phyloP scores from a whole-genome alignment of 2,888 invertebrate species.

The Zhengitettix transpicula region DNA sequence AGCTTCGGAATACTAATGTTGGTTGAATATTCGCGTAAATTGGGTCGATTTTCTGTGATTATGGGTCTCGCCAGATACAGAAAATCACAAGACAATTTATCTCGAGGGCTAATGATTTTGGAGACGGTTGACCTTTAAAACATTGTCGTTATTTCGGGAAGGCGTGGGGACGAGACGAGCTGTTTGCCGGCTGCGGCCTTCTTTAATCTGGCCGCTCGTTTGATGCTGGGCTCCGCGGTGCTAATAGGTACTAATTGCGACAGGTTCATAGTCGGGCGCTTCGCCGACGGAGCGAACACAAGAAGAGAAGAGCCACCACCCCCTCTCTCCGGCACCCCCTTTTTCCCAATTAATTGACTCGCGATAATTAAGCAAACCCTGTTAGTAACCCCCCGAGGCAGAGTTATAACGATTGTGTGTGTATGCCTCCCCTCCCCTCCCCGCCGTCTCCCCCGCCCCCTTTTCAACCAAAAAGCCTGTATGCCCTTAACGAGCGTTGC shows the following conservation, averaged over 20 bases:
- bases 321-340: constrained; percentile 16
- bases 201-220: constrained; percentile 7
- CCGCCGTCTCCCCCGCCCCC: constrained; percentile 10
- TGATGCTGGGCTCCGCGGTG: background rate
- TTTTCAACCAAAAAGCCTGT: constrained; percentile 8
- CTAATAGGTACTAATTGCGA: constrained; percentile 23
- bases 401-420: constrained; percentile 14
- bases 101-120: too few relatives aligned
- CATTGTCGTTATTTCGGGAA: too few relatives aligned
- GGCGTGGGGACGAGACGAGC: too few relatives aligned
- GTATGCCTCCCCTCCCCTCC: constrained; percentile 7
- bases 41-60: too few relatives aligned
- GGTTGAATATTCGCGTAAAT: too few relatives aligned
- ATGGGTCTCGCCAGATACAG: too few relatives aligned
- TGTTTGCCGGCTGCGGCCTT: background rate
- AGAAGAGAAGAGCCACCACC: constrained; percentile 1
- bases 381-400: constrained; percentile 19
- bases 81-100: too few relatives aligned
- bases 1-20: too few relatives aligned
- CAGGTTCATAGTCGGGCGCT: constrained; percentile 17
- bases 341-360: constrained; percentile 27
- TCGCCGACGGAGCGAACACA: constrained; percentile 3
- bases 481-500: constrained; percentile 12
- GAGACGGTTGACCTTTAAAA: too few relatives aligned
- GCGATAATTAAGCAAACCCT: constrained; percentile 27